Percentiles rank a stretch among this genome's conserved stretches.
Evolutionary conservation across 2,113 vertebrate species (phyloP).

Genomic region (Nannospalax galili): DNA sequence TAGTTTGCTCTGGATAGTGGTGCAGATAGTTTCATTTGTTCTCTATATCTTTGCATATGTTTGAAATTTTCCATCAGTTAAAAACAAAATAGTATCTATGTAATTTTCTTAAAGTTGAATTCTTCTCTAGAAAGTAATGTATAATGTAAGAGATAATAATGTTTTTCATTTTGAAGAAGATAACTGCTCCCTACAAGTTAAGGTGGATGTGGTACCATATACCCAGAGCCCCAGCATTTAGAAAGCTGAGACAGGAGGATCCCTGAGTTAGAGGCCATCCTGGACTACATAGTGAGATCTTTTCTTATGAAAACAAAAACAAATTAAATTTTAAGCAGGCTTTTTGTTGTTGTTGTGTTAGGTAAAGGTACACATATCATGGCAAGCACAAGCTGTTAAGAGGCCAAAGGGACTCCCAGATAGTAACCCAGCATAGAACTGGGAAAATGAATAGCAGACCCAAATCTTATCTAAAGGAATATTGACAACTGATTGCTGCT

Average conservation of each 20-base stretch:
- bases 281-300: not conserved
- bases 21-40: constrained; percentile 34
- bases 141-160: not conserved
- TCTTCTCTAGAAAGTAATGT: constrained; percentile 17
- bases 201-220: not conserved
- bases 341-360: constrained; percentile 65
- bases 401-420: constrained; percentile 48
- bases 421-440: no score
- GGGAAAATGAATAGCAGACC: no score
- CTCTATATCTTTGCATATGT: not conserved
- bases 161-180: constrained; percentile 56
- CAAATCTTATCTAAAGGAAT: no score
- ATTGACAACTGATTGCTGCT: no score
- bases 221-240: not conserved
- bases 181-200: constrained; percentile 60
- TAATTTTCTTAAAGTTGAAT: not conserved
- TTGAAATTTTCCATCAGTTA: constrained; percentile 53
- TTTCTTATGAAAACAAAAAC: not conserved
- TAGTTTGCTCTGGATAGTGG: constrained; percentile 12
- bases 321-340: constrained; percentile 26
- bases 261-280: not conserved
- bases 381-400: constrained; percentile 47
- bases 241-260: not conserved
- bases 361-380: constrained; percentile 24
- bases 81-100: constrained; percentile 1